These are phyloP conservation scores for Syritta pipiens DNA, from an alignment of 2,888 invertebrate species.

Conservation along the genomic window DNA sequence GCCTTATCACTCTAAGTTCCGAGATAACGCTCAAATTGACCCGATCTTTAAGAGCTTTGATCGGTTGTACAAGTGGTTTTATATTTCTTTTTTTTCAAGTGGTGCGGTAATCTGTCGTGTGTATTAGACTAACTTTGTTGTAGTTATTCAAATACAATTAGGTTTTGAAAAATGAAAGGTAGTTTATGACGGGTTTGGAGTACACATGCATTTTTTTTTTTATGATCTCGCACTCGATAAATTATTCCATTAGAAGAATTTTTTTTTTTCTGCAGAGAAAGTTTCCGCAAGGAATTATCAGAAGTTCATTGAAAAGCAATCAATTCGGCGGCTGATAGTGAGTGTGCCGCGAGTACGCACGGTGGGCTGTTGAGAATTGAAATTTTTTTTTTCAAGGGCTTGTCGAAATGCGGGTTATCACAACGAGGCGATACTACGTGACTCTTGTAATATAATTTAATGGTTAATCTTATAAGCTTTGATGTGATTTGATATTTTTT, in stretches of 20 bases:
- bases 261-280: no score
- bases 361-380: neutral
- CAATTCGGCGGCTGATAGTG: neutral
- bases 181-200: no score
- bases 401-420: neutral
- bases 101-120: neutral
- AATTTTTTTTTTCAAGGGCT: neutral
- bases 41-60: conserved; percentile 6
- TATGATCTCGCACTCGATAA: no score
- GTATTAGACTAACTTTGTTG: no score
- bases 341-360: neutral
- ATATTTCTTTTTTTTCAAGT: neutral
- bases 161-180: no score
- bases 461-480: neutral
- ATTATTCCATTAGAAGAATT: no score
- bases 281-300: no score
- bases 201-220: no score
- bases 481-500: conserved; percentile 1
- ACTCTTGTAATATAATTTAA: conserved; percentile 4
- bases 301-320: neutral
- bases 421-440: conserved; percentile 10
- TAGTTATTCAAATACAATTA: no score
- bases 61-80: neutral
- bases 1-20: conserved; percentile 24
- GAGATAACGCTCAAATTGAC: conserved; percentile 26